Evolutionary conservation across 1,140 invertebrate species (phyloP), one percentile per base, ranked within the genome.

Genomic region (Zaprionus africanus): DNA sequence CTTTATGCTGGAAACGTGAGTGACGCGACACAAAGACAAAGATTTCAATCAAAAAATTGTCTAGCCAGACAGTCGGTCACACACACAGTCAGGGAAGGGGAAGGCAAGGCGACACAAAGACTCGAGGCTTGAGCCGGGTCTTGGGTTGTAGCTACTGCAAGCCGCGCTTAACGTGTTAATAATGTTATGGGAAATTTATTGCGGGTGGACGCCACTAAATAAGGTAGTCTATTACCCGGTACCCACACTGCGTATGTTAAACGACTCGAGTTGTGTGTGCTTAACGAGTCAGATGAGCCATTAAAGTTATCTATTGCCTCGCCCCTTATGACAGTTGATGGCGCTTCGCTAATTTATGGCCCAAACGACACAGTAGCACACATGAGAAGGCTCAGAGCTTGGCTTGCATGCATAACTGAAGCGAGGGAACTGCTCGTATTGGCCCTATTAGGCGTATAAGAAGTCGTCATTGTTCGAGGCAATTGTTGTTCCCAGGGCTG

Each of bases 11-110:
- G 28, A 79, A 73, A 82, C 85, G 85, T 90, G 85, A 81, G 84
- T 46, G 41, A 17, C 70, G 6, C 60, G 49, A 70, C 68, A 61
- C 56, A 58, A 43, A 58, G 31, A 68, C 70, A 81, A 75, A 87
- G 84, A 87, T 87, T 90, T 87, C 85, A 87, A 90, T 87, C 85
- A 88, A 79, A 87, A 87, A 75, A 70, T 78, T 73, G 74, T 88
- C 78, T 88, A 87, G 80, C 77, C 65, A 54, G 15, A 57, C 41
- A 56, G 74, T 24, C 64, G 41, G 54, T 22, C 41, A 60, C 43
- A 53, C 36, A 64, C 31, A 1, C 31, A 31, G 13, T 4, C 1
- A 1, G 43, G 7, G 17, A 19, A 22, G 7, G 43, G 43, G 28
- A 9, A 31, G 28, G 43, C 5, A 9, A n/a, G 15, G 34, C 62